phyloP scores from a whole-genome alignment of 1,140 invertebrate genomes.

The Heliconius hermathena region DNA sequence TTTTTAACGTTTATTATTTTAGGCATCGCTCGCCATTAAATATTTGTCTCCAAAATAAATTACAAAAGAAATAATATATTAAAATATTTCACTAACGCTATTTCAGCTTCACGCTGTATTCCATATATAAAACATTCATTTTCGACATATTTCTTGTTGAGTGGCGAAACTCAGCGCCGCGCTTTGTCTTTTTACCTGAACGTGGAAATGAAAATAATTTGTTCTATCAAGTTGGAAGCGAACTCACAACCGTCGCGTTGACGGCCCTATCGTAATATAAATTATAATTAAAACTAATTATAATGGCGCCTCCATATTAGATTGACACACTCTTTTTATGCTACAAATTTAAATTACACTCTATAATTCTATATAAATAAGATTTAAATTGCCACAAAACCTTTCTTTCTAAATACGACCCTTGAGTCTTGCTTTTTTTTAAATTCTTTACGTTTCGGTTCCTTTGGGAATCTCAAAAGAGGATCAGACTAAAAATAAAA shows the following conservation, averaged over 20 bases:
- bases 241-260: too few species aligned
- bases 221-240: too few species aligned
- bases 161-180: too few species aligned
- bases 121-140: too few species aligned
- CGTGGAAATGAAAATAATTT: too few species aligned
- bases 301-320: slow-evolving; percentile 43
- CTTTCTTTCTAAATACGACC: not conserved
- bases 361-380: not conserved
- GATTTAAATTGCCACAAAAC: not conserved
- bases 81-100: too few species aligned
- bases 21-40: too few species aligned
- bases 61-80: too few species aligned
- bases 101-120: too few species aligned
- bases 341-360: not conserved
- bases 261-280: not conserved
- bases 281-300: slow-evolving; percentile 37
- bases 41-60: too few species aligned
- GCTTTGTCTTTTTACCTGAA: too few species aligned
- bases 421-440: not conserved
- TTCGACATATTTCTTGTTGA: too few species aligned
- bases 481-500: slow-evolving; percentile 11
- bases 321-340: slow-evolving; percentile 20
- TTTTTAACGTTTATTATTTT: not conserved
- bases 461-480: slow-evolving; percentile 12
- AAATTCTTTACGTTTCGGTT: slow-evolving; percentile 9